Evolutionary conservation across 2,797 vertebrate species (phyloP).

Genomic region (Rhabdophis nuchalis): DNA sequence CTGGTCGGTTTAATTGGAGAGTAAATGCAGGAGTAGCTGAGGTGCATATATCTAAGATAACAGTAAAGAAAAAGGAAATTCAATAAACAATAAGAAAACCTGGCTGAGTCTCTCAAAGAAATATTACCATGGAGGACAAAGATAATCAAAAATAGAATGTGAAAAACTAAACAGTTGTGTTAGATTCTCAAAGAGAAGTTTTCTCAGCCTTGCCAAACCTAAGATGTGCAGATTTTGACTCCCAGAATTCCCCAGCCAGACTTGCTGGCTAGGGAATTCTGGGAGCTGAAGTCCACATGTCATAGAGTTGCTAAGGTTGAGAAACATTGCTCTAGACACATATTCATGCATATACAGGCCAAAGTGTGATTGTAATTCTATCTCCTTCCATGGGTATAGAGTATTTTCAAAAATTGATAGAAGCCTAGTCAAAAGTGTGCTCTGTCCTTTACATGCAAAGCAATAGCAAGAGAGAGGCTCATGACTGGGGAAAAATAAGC

Average conservation of each 20-base stretch:
- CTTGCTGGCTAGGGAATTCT: not conserved
- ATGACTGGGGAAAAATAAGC: not conserved
- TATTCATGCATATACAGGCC: not conserved
- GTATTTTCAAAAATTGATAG: not conserved
- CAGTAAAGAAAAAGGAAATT: not conserved
- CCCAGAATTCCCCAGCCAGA: not conserved
- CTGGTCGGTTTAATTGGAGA: not conserved
- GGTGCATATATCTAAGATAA: not conserved
- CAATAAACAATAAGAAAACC: not conserved
- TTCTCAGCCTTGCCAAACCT: not conserved
- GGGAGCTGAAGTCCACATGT: not conserved
- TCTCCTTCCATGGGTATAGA: not conserved
- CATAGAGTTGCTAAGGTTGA: not conserved
- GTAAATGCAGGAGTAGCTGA: not conserved
- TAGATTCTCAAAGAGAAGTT: not conserved
- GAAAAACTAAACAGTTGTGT: not conserved
- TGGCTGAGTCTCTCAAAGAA: not conserved
- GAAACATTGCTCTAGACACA: not conserved
- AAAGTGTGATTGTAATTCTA: not conserved
- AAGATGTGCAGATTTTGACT: not conserved
- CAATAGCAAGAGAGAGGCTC: not conserved
- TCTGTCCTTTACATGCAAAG: not conserved
- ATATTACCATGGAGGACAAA: not conserved
- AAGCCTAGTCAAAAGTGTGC: not conserved
- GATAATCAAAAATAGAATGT: not conserved